phyloP scores from a whole-genome alignment of 2,797 vertebrate species.

The Clarias pachynema region DNA sequence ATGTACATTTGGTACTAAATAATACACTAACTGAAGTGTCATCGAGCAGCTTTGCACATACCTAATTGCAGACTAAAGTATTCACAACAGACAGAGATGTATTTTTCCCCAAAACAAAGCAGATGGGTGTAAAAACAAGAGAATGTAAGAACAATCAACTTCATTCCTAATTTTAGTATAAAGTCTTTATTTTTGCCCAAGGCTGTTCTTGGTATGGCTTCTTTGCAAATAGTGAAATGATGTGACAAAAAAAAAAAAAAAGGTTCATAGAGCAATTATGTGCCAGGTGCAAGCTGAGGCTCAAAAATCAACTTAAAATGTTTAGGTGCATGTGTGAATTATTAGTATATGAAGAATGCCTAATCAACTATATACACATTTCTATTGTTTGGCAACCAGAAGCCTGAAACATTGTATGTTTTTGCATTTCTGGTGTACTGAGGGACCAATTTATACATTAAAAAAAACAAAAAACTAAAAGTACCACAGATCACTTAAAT shows the following conservation, averaged over 20 bases:
- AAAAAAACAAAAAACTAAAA: conserved; percentile 26
- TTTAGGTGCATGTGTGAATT: conserved; percentile 22
- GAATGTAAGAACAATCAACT: conserved; percentile 27
- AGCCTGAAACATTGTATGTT: conserved; percentile 9
- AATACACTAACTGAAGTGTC: neutral
- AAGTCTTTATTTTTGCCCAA: conserved; percentile 70
- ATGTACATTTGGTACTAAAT: neutral
- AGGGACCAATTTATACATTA: conserved; percentile 25
- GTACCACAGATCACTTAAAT: conserved; percentile 73
- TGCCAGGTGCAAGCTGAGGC: conserved; percentile 38
- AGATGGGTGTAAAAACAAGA: neutral
- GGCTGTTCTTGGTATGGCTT: conserved; percentile 75
- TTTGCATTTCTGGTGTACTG: conserved; percentile 1
- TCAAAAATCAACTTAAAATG: conserved; percentile 37
- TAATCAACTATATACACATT: conserved; percentile 37
- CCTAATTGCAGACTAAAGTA: neutral
- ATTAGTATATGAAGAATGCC: conserved; percentile 16
- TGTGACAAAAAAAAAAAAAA: conserved; percentile 42
- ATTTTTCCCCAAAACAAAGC: neutral
- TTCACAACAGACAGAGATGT: neutral
- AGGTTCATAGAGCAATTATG: conserved; percentile 34
- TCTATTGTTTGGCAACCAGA: conserved; percentile 29
- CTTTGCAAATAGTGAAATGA: conserved; percentile 72
- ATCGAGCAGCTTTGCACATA: neutral
- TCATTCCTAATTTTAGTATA: conserved; percentile 58